Evolutionary conservation across 2,113 vertebrate genomes (phyloP), one percentile per base, ranked within the genome.

Genomic region (Sapajus apella): DNA sequence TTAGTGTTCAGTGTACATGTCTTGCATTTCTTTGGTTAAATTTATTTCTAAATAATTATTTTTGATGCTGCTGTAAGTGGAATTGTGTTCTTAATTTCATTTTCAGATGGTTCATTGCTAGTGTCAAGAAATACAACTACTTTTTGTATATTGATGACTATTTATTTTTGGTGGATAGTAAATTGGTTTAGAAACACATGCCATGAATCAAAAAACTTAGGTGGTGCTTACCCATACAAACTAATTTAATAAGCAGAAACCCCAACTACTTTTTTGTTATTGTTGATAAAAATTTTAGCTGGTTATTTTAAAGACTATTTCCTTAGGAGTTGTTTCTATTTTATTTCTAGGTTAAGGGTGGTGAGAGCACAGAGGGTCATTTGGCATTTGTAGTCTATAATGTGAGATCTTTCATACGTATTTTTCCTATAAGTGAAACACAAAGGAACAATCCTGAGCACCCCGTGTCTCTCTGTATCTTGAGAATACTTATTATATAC

Each of bases 341-440:
- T 77, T 55, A 61, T 90, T 90, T 52, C 43, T 47, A 66, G 55
- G 27, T 70, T 27, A 87, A 68, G 35, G 37, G 8, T 43, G 23
- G 20, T 81, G 72, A 81, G 20, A 86, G 17, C 32, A 50, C 18
- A 90, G 25, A 35, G 52, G 52, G 35, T 84, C 43, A 76, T 50
- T 90, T 89, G 21, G 18, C 76, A 75, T 66, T 75, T 88, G 50
- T 56, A 47, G 30, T 56, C 40, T 86, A 2, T 27, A 70, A 3
- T 92, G 9, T 76, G 40, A 66, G 56, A 23, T 81, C 52, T 80
- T 80, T 68, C 55, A 58, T 11, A 64, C 58, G 32, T 79, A 50
- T 70, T 90, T 91, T 92, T 91, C 30, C 37, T 91, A 20, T 79
- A 93, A 87, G 32, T 91, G 35, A 94, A 96, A 92, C 35, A 70